Percentiles rank a stretch among this genome's conserved stretches.
These are phyloP conservation scores for Elegia similella DNA, from an alignment of 2,888 invertebrate genomes.

Conservation along the genomic window DNA sequence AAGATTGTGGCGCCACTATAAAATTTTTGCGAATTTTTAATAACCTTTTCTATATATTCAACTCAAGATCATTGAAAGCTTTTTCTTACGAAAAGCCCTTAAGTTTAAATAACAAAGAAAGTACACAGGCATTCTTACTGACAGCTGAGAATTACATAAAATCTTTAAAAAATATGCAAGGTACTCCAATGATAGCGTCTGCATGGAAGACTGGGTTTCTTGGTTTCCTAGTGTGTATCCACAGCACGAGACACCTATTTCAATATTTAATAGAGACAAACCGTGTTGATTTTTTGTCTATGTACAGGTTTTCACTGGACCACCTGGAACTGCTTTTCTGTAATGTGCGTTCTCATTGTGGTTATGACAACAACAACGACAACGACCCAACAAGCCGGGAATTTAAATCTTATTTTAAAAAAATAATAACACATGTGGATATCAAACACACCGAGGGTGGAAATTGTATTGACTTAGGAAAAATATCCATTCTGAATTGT, in stretches of 20 bases:
- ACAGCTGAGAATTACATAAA: not conserved
- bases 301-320: constrained; percentile 24
- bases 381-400: too few relatives aligned
- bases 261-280: not conserved
- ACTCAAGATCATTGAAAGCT: constrained; percentile 2
- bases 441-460: not conserved
- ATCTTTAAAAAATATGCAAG: not conserved
- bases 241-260: not conserved
- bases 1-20: not conserved
- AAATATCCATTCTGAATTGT: not conserved
- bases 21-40: constrained; percentile 14
- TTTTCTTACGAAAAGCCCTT: constrained; percentile 16
- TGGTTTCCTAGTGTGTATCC: constrained; percentile 11
- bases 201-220: constrained; percentile 14
- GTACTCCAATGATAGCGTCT: not conserved
- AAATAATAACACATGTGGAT: not conserved
- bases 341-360: constrained; percentile 22
- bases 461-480: not conserved
- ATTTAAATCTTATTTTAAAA: too few relatives aligned
- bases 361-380: not conserved
- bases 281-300: not conserved
- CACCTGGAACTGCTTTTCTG: constrained; percentile 26
- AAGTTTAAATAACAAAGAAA: not conserved
- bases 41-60: constrained; percentile 21
- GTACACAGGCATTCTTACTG: not conserved